Evolutionary conservation across 2,797 vertebrate species (phyloP).

Genomic region (Eupleurogrammus muticus): DNA sequence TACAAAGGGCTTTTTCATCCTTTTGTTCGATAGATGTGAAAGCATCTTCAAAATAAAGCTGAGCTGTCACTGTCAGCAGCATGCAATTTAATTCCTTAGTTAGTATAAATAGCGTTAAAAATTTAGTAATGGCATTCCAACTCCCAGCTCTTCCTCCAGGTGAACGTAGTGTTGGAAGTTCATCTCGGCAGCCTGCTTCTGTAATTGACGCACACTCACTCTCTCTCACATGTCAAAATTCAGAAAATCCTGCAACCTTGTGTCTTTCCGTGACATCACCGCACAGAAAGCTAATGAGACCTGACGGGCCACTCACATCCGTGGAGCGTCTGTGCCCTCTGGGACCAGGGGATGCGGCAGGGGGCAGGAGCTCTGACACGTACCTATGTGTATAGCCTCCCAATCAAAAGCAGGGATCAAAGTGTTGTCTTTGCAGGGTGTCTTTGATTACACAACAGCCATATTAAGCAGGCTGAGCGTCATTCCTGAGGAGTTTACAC

Average conservation of each 20-base stretch:
- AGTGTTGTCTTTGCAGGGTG: slow-evolving; percentile 48
- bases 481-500: slow-evolving; percentile 39
- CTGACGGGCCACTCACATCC: slow-evolving; percentile 70
- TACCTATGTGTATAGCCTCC: slow-evolving; percentile 54
- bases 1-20: slow-evolving; percentile 22
- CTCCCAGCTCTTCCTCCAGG: background rate
- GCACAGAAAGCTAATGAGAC: slow-evolving; percentile 71
- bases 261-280: slow-evolving; percentile 65
- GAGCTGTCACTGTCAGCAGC: background rate
- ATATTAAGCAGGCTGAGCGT: slow-evolving; percentile 43
- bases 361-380: slow-evolving; percentile 32
- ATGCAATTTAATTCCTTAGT: background rate
- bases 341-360: slow-evolving; percentile 48
- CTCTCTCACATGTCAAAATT: slow-evolving; percentile 43
- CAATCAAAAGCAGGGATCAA: slow-evolving; percentile 62
- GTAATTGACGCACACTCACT: slow-evolving; percentile 44
- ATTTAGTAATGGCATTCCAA: background rate
- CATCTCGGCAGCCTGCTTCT: background rate
- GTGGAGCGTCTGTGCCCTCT: slow-evolving; percentile 47
- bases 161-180: background rate
- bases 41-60: slow-evolving; percentile 27
- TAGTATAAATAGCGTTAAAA: background rate
- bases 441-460: slow-evolving; percentile 55
- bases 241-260: slow-evolving; percentile 65
- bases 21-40: slow-evolving; percentile 17